Base-by-base conservation (phyloP, 2,113 vertebrate species). In the Butorides virescens region DNA sequence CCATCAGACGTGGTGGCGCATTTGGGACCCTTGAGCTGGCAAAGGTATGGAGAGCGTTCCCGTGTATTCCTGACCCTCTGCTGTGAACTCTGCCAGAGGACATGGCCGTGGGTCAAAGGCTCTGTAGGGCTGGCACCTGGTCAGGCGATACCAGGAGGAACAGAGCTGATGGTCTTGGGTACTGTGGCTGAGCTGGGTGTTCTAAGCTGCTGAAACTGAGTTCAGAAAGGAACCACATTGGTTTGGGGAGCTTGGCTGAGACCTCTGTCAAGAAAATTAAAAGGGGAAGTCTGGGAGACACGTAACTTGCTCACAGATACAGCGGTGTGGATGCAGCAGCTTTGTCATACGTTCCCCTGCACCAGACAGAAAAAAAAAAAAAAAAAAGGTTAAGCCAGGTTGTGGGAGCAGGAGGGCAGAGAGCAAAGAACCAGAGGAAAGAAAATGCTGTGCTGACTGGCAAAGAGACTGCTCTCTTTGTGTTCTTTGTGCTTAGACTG, bases 401-500 rank as follows among this genome's bases (percentile, higher is more conserved):
- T 88, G 77, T 71, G 39, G 39, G 88, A 88, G 42, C 67, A 63
- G 72, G 55, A 90, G 53, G n/a, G 44, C 73, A 87, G 84, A 89
- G 39, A 88, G 92, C 82, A 70, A 82, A 91, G 75, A 76, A 92
- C 79, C 74, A 68, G 52, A 67, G 88, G 73, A 86, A 52, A 76
- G 72, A 37, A 68, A 83, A 75, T 12, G 12, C 70, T 49, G 36
- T n/a, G 50, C 88, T 90, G 84, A 32, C 90, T 93, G 86, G 53
- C 36, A 92, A 50, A 94, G 75, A 88, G n/a, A 27, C 67, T 70
- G 56, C 50, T 92, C 53, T 68, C 73, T 89, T 92, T 91, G 50
- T 95, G 63, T 93, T 77, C 80, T 92, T 84, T 90, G 91, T 94
- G 87, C 84, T 84, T n/a, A 50, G 68, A 58, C 77, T 91, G 92